These are phyloP conservation scores for Eulemur albifrons DNA, from an alignment of 2,797 vertebrate genomes.

Conservation along the genomic window DNA sequence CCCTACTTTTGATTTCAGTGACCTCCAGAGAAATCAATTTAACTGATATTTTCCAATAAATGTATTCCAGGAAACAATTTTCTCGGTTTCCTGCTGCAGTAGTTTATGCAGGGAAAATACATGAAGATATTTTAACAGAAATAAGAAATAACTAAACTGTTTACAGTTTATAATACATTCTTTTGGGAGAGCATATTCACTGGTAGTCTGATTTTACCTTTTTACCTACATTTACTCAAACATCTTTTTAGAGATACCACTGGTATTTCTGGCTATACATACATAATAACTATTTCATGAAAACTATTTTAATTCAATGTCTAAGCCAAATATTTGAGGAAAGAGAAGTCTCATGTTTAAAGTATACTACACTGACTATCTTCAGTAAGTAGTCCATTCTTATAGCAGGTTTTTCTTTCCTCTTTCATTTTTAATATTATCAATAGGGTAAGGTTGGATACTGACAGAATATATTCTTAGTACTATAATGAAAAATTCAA, in stretches of 20 bases:
- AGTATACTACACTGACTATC: not conserved
- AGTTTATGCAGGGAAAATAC: slow-evolving; percentile 44
- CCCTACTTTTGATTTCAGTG: not conserved
- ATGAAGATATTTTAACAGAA: slow-evolving; percentile 42
- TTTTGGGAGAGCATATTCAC: not conserved
- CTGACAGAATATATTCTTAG: not conserved
- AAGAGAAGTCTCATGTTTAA: not conserved
- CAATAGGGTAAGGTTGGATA: not conserved
- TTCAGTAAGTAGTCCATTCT: not conserved
- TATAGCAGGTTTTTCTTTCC: not conserved
- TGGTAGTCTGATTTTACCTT: not conserved
- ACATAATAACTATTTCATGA: not conserved
- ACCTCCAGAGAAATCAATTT: slow-evolving; percentile 3
- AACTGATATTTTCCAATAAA: slow-evolving; percentile 40
- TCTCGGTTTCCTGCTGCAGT: not conserved
- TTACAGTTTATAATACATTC: not conserved
- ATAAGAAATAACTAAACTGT: not conserved
- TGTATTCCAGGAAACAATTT: slow-evolving; percentile 38
- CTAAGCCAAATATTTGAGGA: not conserved
- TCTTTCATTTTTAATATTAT: not conserved
- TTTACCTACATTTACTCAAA: not conserved
- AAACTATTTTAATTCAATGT: not conserved
- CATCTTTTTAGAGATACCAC: not conserved
- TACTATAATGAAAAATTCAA: not conserved
- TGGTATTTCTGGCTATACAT: not conserved